Evolutionary conservation across 2,797 vertebrate species (phyloP).

Genomic region (Alectoris magna): DNA sequence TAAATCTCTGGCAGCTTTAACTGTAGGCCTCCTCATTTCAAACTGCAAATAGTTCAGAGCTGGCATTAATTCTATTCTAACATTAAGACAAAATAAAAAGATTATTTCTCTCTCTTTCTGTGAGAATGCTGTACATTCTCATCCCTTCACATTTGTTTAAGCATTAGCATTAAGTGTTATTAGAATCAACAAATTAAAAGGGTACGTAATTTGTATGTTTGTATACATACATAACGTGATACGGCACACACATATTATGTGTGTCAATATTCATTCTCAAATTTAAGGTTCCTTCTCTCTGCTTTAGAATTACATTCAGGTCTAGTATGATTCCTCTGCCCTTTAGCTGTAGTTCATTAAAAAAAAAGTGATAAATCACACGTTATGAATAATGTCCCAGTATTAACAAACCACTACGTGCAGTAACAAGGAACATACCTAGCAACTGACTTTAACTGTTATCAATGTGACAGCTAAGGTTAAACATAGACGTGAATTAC

Average conservation of each 20-base stretch:
- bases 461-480: background rate
- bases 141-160: conserved; percentile 56
- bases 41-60: conserved; percentile 26
- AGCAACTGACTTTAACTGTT: background rate
- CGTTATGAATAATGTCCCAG: background rate
- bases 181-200: conserved; percentile 71
- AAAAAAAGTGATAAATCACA: background rate
- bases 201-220: conserved; percentile 57
- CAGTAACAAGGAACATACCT: background rate
- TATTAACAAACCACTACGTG: background rate
- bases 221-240: conserved; percentile 18
- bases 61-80: conserved; percentile 41
- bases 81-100: conserved; percentile 22
- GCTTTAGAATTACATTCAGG: conserved; percentile 70
- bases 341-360: conserved; percentile 48
- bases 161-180: background rate
- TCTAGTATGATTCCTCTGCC: conserved; percentile 26
- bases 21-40: conserved; percentile 44
- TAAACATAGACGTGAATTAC: background rate
- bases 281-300: conserved; percentile 49
- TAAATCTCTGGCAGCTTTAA: conserved; percentile 37
- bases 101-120: conserved; percentile 14
- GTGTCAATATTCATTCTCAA: conserved; percentile 23
- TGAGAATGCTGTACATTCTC: conserved; percentile 23
- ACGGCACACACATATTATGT: background rate